Evolutionary conservation across 2,888 invertebrate species (phyloP), one percentile per base, ranked within the genome.

Genomic region (Xestobium rufovillosum): DNA sequence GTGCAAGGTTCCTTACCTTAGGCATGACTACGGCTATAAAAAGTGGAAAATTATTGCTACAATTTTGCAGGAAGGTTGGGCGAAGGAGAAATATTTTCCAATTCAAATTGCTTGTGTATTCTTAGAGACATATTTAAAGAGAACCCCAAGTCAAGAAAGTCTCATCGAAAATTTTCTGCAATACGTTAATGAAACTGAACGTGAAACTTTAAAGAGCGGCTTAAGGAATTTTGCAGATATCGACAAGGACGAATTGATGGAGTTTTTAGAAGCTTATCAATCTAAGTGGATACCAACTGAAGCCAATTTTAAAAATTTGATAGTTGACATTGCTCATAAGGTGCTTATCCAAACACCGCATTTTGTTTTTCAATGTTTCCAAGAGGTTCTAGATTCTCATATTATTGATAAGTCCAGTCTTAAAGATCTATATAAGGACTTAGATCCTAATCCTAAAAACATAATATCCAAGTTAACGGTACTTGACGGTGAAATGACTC

Each of bases 271-370:
- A 3, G 19, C 16, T 15, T 4, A 6, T 14, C 17, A 30, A 30
- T 1, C 30, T 9, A 30, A 30, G n/a, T 30, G 30, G 30, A 8
- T 6, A 3, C 14, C 15, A 8, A 14, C 30, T 17, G 11, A 30
- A 9, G 30, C 6, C 6, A 14, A 14, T 10, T 4, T 15, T 10
- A 30, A 30, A 27, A 13, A 27, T 6, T 6, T 30, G 15, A 14
- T 30, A 10, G 8, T 3, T 11, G 30, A 30, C 19, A 30, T 30
- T 30, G 30, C 30, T 10, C 30, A 30, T 9, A 30, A 9, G 15
- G 30, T 10, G 4, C 2, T 30, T 3, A 14, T 30, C 11, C 30
- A 14, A 30, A 30, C 16, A 30, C 30, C 14, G 11, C 6, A 3
- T 2, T 30, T 8, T 9, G n/a, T 30, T 8, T 17, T 4, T 1